Percentiles rank a stretch among this genome's conserved stretches.
phyloP scores from a whole-genome alignment of 2,888 invertebrate species.

The Agrochola lychnidis region DNA sequence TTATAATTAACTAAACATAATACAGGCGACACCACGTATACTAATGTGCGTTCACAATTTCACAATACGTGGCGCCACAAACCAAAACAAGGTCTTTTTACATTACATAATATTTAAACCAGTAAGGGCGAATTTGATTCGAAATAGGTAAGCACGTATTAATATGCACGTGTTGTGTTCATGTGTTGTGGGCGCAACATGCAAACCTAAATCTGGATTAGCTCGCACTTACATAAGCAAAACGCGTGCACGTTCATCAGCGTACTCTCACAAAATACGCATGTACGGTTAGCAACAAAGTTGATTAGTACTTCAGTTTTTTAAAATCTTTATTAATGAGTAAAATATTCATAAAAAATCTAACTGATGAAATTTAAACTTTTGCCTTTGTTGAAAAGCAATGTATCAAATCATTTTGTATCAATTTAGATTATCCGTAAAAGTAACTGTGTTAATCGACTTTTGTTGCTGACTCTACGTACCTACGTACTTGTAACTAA shows the following conservation, averaged over 20 bases:
- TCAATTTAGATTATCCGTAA: no score
- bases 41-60: no score
- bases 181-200: no score
- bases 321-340: neutral
- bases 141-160: neutral
- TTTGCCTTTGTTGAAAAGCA: no score
- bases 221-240: neutral
- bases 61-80: no score
- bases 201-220: neutral
- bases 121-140: neutral
- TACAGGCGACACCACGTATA: no score
- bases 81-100: neutral
- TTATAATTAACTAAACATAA: no score
- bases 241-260: neutral
- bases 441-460: no score
- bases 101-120: neutral
- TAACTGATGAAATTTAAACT: no score
- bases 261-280: neutral
- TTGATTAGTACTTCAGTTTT: neutral
- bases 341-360: no score
- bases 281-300: neutral
- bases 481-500: neutral
- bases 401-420: no score
- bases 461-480: no score
- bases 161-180: constrained; percentile 12